A percentile compares a stretch with the other conserved stretches of the same genome.
Evolutionary conservation across 1,140 invertebrate genomes (phyloP).

Genomic region (Drosophila tsacasi): DNA sequence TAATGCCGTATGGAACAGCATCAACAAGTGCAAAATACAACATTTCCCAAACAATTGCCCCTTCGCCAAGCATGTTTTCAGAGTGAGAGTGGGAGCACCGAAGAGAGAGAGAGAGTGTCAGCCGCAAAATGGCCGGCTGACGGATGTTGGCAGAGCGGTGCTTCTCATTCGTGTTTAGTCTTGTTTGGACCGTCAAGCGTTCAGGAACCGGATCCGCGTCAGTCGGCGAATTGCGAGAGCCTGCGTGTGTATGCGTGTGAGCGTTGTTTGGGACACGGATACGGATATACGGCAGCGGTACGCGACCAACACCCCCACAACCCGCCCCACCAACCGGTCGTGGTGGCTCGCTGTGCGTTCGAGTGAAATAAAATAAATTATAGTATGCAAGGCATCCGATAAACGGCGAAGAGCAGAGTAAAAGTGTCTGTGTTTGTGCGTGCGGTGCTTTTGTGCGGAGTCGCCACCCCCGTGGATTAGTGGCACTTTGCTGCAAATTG

Average conservation of each 20-base stretch:
- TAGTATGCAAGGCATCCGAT: slow-evolving; percentile 59
- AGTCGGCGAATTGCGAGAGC: slow-evolving; percentile 52
- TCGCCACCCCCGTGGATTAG: slow-evolving; percentile 81
- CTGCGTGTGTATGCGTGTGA: slow-evolving; percentile 52
- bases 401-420: slow-evolving; percentile 67
- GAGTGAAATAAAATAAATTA: slow-evolving; percentile 50
- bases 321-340: slow-evolving; percentile 60
- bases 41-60: slow-evolving; percentile 76
- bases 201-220: slow-evolving; percentile 39
- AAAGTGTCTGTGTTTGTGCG: slow-evolving; percentile 52
- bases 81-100: neutral
- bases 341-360: slow-evolving; percentile 56
- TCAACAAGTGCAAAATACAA: slow-evolving; percentile 60
- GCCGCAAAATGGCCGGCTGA: slow-evolving; percentile 54
- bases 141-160: slow-evolving; percentile 9
- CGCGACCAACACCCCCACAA: slow-evolving; percentile 62
- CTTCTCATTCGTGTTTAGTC: slow-evolving; percentile 47
- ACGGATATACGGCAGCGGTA: slow-evolving; percentile 49
- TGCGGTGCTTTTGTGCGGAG: slow-evolving; percentile 66
- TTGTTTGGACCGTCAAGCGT: slow-evolving; percentile 70
- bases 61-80: slow-evolving; percentile 18
- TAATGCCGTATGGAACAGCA: neutral
- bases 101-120: slow-evolving; percentile 6
- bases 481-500: slow-evolving; percentile 71
- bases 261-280: slow-evolving; percentile 61